Conservation (phyloP, 92 coral and sea anemone species). For the Galaxea fascicularis region DNA sequence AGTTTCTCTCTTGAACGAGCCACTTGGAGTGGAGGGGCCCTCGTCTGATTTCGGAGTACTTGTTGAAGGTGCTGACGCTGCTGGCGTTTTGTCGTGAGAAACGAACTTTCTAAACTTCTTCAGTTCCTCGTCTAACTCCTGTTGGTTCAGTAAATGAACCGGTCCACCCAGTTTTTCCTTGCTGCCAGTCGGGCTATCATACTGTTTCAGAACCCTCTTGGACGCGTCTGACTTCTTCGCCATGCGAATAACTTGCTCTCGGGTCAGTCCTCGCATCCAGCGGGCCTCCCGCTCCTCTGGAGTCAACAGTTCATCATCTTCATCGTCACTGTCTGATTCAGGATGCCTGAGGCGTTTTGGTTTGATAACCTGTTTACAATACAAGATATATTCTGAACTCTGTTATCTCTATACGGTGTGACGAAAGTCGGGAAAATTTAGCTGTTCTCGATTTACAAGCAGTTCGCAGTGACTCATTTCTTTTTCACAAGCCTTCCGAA, state of each 20-base stretch:
- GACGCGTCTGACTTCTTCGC: slow-evolving; percentile 94
- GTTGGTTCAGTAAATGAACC: slow-evolving; percentile 69
- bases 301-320: slow-evolving; percentile 72
- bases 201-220: slow-evolving; percentile 60
- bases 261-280: slow-evolving; percentile 80
- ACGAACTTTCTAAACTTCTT: slow-evolving; percentile 77
- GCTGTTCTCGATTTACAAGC: no score
- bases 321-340: slow-evolving; percentile 58
- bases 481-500: no score
- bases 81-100: slow-evolving; percentile 60
- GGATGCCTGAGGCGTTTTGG: slow-evolving; percentile 50
- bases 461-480: no score
- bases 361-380: slow-evolving; percentile 39
- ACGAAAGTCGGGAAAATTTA: no score
- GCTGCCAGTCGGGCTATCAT: slow-evolving; percentile 81
- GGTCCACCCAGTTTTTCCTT: slow-evolving; percentile 72
- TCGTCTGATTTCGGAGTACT: slow-evolving; percentile 17
- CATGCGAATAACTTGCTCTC: slow-evolving; percentile 88
- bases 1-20: slow-evolving; percentile 14
- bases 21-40: slow-evolving; percentile 30
- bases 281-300: slow-evolving; percentile 75
- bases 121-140: slow-evolving; percentile 84
- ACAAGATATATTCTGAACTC: no score
- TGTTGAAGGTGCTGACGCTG: slow-evolving; percentile 10
- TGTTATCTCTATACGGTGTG: no score